Evolutionary conservation across 2,888 invertebrate species (phyloP), one percentile per base, ranked within the genome.

Genomic region (Suillia variegata): DNA sequence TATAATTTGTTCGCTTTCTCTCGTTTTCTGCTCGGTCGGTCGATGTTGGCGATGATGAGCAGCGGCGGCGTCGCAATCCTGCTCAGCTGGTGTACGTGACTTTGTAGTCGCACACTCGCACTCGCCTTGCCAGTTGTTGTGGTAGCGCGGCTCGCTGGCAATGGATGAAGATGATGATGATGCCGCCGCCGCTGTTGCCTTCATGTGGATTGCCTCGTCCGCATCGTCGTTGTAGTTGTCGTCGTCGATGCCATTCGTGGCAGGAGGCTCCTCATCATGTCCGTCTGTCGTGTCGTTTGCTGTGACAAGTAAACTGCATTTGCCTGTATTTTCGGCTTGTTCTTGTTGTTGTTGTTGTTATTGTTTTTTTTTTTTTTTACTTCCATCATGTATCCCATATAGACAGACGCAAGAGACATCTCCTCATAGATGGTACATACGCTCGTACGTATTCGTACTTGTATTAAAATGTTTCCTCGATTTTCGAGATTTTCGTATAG

Each of bases 1-100:
- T n/a, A n/a, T n/a, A n/a, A n/a, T n/a, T n/a, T n/a, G n/a, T n/a
- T n/a, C n/a, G n/a, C n/a, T n/a, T n/a, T n/a, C n/a, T n/a, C n/a
- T n/a, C n/a, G n/a, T n/a, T 5, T 31, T 31, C 6, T 5, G 31
- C n/a, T n/a, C n/a, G n/a, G n/a, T n/a, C n/a, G n/a, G n/a, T n/a
- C n/a, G n/a, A n/a, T n/a, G n/a, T n/a, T n/a, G n/a, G n/a, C n/a
- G 2, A 17, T 15, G 26, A 54, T 13, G 17, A 45, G 10, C 13
- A 24, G 50, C 12, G 17, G 18, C 21, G 21, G 34, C 24, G 56
- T 34, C 47, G 48, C 56, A 49, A 22, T 18, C n/a, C 47, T 5
- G 17, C 47, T 48, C n/a, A 33, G 33, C 6, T 33, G 49, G 56
- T 49, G 49, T 56, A 56, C 56, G 56, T 56, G 56, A 56, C 56